These are phyloP conservation scores for Lutraria lutraria DNA, from an alignment of 2,888 invertebrate species.

Conservation along the genomic window DNA sequence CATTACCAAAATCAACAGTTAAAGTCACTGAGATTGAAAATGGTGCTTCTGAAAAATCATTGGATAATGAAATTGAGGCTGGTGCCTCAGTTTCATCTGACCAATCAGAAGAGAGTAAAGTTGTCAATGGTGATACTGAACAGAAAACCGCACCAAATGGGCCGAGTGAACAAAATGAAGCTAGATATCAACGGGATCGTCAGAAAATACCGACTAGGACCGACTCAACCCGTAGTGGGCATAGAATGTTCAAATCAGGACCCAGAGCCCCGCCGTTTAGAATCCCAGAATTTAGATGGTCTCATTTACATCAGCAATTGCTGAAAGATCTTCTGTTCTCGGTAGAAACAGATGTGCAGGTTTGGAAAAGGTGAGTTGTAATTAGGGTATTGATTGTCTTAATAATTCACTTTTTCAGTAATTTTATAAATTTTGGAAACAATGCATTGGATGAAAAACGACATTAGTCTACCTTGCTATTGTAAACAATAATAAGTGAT, in stretches of 20 bases:
- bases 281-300: conserved; percentile 99
- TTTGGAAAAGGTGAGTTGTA: conserved; percentile 90
- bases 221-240: conserved; percentile 73
- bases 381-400: no score
- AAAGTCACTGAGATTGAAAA: conserved; percentile 81
- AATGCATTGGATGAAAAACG: no score
- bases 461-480: no score
- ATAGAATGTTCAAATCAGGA: conserved; percentile 85
- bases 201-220: conserved; percentile 69
- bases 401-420: no score
- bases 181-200: conserved; percentile 56
- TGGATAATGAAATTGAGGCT: conserved; percentile 52
- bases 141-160: conserved; percentile 37
- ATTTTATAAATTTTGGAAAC: no score
- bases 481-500: no score
- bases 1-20: conserved; percentile 80
- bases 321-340: conserved; percentile 98
- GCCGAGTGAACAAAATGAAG: conserved; percentile 14
- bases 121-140: conserved; percentile 41
- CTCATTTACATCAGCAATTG: conserved; percentile 98
- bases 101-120: conserved; percentile 42
- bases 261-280: conserved; percentile 91
- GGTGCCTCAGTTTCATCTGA: conserved; percentile 44
- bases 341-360: conserved; percentile 98
- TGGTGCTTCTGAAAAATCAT: conserved; percentile 60